Conservation (phyloP, 2,888 invertebrate species). For the Mythimna pallens region DNA sequence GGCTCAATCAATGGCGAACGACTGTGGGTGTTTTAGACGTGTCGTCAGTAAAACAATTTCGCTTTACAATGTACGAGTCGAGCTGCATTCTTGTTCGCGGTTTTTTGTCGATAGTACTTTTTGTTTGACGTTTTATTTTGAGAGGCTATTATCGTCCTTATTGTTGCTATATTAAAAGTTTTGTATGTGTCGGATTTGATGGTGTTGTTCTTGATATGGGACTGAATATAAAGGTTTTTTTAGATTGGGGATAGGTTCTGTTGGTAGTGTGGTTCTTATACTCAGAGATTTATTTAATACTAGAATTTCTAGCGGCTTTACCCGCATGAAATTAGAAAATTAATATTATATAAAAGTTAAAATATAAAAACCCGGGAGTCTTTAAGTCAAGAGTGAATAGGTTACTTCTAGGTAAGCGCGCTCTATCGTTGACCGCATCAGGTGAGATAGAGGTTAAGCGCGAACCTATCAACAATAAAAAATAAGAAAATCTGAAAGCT, state of each 20-base stretch:
- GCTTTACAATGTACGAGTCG: slow-evolving; percentile 81
- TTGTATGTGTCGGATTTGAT: background rate
- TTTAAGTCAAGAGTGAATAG: no score
- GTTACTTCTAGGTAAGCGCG: no score
- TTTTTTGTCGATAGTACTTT: slow-evolving; percentile 57
- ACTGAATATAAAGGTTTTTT: background rate
- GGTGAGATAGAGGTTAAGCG: no score
- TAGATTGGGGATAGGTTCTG: background rate
- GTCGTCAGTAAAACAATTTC: slow-evolving; percentile 87
- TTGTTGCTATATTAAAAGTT: slow-evolving; percentile 30
- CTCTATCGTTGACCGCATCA: no score
- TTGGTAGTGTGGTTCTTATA: background rate
- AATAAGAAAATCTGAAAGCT: no score
- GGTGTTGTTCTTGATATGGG: background rate
- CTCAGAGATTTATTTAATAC: no score
- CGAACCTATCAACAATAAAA: no score
- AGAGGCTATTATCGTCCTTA: slow-evolving; percentile 29
- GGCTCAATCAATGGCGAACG: slow-evolving; percentile 86
- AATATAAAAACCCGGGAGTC: no score
- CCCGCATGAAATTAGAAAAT: no score
- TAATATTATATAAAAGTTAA: no score
- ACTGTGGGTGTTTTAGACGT: slow-evolving; percentile 81
- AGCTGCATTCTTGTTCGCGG: slow-evolving; percentile 64
- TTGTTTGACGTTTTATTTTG: slow-evolving; percentile 26
- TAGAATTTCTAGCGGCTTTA: no score